These are phyloP conservation scores for Cataglyphis hispanica DNA, from an alignment of 1,140 invertebrate species.

Conservation along the genomic window DNA sequence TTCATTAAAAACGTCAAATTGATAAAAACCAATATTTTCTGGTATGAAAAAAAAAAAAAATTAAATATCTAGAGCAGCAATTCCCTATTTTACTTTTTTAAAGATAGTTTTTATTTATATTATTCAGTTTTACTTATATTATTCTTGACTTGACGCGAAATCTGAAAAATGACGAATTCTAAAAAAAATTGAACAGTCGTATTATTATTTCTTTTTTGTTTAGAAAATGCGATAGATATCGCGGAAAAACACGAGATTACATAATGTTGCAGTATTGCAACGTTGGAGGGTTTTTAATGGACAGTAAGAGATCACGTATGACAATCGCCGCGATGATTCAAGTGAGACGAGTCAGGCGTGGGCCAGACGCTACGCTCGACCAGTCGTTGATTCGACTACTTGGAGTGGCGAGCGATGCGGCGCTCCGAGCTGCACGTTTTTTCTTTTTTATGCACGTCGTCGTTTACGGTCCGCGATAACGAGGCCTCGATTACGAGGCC, in stretches of 20 bases:
- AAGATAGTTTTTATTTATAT: too few species aligned
- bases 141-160: not conserved
- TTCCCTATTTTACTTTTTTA: too few species aligned
- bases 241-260: not conserved
- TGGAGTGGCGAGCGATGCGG: constrained; percentile 28
- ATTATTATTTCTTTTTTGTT: not conserved
- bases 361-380: constrained; percentile 31
- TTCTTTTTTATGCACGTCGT: not conserved
- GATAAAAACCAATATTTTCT: too few species aligned
- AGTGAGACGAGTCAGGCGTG: constrained; percentile 7
- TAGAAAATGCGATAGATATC: not conserved
- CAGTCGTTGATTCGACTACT: constrained; percentile 53
- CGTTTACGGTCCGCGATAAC: constrained; percentile 49
- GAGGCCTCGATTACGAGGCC: constrained; percentile 48
- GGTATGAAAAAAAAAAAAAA: too few species aligned
- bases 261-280: not conserved
- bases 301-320: not conserved
- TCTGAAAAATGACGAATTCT: not conserved
- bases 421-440: not conserved
- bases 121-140: not conserved
- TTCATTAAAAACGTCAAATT: too few species aligned
- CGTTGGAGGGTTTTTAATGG: not conserved
- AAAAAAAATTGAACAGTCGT: not conserved
- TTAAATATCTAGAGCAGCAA: too few species aligned
- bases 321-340: not conserved